These are phyloP conservation scores for Enteromius paludinosus DNA, from an alignment of 2,797 vertebrate species.

Conservation along the genomic window DNA sequence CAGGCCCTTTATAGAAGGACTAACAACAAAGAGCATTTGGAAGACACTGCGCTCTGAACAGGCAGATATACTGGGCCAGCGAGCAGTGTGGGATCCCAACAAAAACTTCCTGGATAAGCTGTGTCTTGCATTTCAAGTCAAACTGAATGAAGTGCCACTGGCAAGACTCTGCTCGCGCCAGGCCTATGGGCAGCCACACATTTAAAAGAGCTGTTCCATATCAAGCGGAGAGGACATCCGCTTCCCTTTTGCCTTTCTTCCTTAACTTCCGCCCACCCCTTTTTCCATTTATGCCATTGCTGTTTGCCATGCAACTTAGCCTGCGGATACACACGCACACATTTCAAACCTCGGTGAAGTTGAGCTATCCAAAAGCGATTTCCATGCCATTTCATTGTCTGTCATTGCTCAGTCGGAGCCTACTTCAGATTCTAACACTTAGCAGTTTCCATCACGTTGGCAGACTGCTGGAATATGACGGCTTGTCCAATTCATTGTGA, in stretches of 20 bases:
- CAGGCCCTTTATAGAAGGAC: constrained; percentile 38
- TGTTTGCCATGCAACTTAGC: constrained; percentile 64
- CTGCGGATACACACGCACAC: constrained; percentile 62
- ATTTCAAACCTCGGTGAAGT: constrained; percentile 64
- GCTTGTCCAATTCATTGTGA: constrained; percentile 21
- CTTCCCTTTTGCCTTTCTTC: constrained; percentile 58
- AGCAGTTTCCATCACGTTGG: constrained; percentile 39
- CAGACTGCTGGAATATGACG: constrained; percentile 18
- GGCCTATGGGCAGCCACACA: constrained; percentile 58
- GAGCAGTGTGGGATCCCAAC: constrained; percentile 67
- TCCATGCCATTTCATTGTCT: constrained; percentile 73
- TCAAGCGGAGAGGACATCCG: constrained; percentile 65
- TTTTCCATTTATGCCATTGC: constrained; percentile 67
- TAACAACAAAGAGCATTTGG: constrained; percentile 53
- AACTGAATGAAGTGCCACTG: constrained; percentile 62
- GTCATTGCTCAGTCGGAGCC: constrained; percentile 66
- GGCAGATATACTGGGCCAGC: constrained; percentile 54
- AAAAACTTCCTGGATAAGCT: constrained; percentile 76
- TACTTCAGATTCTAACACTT: constrained; percentile 65
- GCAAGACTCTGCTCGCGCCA: constrained; percentile 48
- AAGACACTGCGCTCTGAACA: constrained; percentile 36
- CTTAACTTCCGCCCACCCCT: constrained; percentile 11
- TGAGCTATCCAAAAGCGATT: constrained; percentile 73
- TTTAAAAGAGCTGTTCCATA: constrained; percentile 61
- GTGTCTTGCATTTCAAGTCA: constrained; percentile 78